phyloP scores from a whole-genome alignment of 1,140 invertebrate genomes.

The Andricus grossulariae region DNA sequence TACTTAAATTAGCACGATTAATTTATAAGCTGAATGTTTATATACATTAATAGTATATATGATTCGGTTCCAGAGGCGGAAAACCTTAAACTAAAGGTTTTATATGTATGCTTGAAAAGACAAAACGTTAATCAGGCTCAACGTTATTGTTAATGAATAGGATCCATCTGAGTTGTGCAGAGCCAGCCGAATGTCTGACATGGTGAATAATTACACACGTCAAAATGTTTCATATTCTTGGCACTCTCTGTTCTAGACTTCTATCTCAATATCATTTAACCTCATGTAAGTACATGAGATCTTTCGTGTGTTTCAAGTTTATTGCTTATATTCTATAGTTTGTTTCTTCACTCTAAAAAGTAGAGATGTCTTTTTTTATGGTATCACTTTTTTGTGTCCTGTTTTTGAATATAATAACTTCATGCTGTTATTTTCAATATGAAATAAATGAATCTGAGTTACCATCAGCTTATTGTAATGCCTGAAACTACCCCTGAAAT shows the following conservation, averaged over 20 bases:
- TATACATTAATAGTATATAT: too few species aligned
- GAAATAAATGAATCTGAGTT: too few species aligned
- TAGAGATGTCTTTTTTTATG: too few species aligned
- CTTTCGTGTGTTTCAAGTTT: neutral
- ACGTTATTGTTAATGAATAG: conserved; percentile 49
- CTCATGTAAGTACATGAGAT: neutral
- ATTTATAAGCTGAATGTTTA: too few species aligned
- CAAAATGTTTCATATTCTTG: conserved; percentile 56
- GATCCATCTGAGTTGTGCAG: conserved; percentile 43
- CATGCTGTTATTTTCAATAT: too few species aligned
- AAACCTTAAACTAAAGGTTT: neutral
- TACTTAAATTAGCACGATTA: too few species aligned
- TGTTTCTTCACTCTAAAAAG: neutral
- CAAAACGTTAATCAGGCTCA: conserved; percentile 11
- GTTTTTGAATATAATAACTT: too few species aligned
- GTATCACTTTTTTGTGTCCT: too few species aligned
- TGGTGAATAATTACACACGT: conserved; percentile 56
- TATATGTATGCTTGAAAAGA: neutral
- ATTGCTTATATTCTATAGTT: neutral
- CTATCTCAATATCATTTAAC: conserved; percentile 8
- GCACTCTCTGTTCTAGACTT: neutral
- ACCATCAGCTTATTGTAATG: too few species aligned
- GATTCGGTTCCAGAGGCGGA: too few species aligned
- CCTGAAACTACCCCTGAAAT: too few species aligned
- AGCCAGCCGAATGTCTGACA: conserved; percentile 49